These are phyloP conservation scores for Pelusios castaneus DNA, from an alignment of 2,113 vertebrate genomes.

Conservation along the genomic window DNA sequence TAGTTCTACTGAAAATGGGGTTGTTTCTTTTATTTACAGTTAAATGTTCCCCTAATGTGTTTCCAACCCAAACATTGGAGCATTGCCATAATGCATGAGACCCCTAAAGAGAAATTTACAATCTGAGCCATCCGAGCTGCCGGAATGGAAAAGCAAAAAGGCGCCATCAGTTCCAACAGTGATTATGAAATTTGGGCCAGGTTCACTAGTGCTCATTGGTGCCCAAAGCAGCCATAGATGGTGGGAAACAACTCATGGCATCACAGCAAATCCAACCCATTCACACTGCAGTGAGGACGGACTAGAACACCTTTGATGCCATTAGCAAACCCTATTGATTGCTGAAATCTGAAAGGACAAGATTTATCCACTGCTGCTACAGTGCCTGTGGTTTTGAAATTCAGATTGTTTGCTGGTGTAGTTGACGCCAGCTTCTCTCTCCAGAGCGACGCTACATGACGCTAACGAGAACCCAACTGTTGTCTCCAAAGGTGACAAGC, in stretches of 20 bases:
- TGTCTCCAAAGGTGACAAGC: background rate
- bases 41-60: too few relatives aligned
- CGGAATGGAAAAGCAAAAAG: background rate
- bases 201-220: background rate
- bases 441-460: too few relatives aligned
- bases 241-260: background rate
- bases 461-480: too few relatives aligned
- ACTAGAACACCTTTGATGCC: background rate
- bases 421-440: background rate
- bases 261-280: background rate
- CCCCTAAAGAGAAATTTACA: background rate
- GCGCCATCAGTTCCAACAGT: background rate
- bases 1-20: background rate
- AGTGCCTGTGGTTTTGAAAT: background rate
- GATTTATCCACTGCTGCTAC: background rate
- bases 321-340: background rate
- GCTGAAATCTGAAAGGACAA: background rate
- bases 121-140: background rate
- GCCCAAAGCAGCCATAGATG: background rate
- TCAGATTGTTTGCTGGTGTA: background rate
- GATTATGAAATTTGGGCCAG: background rate
- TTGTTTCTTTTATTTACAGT: background rate
- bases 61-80: background rate
- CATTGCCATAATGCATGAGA: fast-evolving
- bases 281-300: background rate